Evolutionary conservation across 1,140 invertebrate species (phyloP).

Genomic region (Solenopsis invicta): DNA sequence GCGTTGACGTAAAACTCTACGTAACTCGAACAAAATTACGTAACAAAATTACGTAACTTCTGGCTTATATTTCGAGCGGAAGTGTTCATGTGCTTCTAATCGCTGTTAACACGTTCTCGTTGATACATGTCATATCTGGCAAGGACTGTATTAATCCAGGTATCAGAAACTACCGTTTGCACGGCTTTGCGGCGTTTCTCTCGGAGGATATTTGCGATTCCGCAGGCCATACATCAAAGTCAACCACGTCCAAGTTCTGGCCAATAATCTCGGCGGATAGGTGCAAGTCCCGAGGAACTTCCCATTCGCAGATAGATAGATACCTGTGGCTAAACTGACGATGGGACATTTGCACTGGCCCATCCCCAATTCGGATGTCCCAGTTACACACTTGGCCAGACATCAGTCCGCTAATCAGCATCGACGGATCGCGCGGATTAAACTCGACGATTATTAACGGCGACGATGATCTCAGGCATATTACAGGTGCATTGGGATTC

Average conservation of each 20-base stretch:
- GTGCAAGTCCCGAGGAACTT: constrained; percentile 59
- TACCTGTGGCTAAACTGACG: constrained; percentile 80
- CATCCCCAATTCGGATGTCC: constrained; percentile 91
- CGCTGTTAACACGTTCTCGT: constrained; percentile 40
- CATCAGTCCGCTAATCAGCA: constrained; percentile 94
- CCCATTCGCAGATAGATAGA: constrained; percentile 31
- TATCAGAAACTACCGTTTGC: constrained; percentile 56
- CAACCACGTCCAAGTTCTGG: constrained; percentile 54
- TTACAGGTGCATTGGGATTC: constrained; percentile 94
- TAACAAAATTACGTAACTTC: neutral
- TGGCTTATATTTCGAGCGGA: neutral
- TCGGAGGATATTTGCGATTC: constrained; percentile 60
- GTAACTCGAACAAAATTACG: neutral
- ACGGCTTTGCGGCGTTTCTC: constrained; percentile 52
- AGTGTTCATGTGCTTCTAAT: constrained; percentile 26
- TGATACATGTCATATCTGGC: constrained; percentile 7
- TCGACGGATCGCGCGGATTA: constrained; percentile 95
- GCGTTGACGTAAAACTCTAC: neutral
- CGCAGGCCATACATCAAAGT: constrained; percentile 55
- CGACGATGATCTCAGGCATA: constrained; percentile 91
- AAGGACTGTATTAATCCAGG: constrained; percentile 31
- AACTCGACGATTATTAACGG: constrained; percentile 95
- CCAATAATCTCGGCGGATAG: constrained; percentile 62
- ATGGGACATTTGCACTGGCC: constrained; percentile 87
- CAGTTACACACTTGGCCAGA: constrained; percentile 95